These are phyloP conservation scores for Ptycholaimellus sp. DNA, from an alignment of 2,888 invertebrate genomes.

Conservation along the genomic window DNA sequence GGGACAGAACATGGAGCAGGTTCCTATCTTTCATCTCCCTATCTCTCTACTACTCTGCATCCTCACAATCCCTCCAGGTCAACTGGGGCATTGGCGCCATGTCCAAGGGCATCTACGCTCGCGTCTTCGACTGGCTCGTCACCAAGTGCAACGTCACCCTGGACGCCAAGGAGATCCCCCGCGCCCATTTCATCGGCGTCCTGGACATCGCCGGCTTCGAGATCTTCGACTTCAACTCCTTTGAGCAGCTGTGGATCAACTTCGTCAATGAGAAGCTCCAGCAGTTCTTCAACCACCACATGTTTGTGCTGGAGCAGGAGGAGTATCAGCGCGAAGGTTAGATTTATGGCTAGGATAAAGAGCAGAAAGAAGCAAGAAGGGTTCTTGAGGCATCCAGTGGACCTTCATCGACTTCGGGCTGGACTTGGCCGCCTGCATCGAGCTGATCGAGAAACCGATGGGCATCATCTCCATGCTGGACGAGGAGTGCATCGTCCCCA, in stretches of 20 bases:
- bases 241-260: slow-evolving; percentile 35
- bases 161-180: slow-evolving; percentile 28
- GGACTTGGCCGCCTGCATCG: too few species aligned
- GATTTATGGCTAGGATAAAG: too few species aligned
- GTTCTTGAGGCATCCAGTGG: too few species aligned
- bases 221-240: slow-evolving; percentile 34
- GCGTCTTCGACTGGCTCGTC: slow-evolving; percentile 54
- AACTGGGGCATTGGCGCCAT: slow-evolving; percentile 27
- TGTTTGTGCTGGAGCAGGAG: slow-evolving; percentile 34
- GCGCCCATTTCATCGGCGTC: slow-evolving; percentile 25
- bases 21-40: slow-evolving; percentile 63
- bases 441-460: too few species aligned
- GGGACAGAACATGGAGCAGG: slow-evolving; percentile 32
- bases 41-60: slow-evolving; percentile 28
- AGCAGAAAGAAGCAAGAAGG: too few species aligned
- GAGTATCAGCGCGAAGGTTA: too few species aligned
- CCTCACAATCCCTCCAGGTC: slow-evolving; percentile 25
- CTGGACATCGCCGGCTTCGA: slow-evolving; percentile 35
- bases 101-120: slow-evolving; percentile 30
- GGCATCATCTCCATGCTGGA: too few species aligned
- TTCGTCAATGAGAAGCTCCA: slow-evolving; percentile 34
- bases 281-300: slow-evolving; percentile 36
- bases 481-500: too few species aligned
- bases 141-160: slow-evolving; percentile 94
- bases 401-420: too few species aligned